Percentiles rank a stretch among this genome's conserved stretches.
Conservation (phyloP, 1,140 invertebrate genomes). For the Chionoecetes opilio region DNA sequence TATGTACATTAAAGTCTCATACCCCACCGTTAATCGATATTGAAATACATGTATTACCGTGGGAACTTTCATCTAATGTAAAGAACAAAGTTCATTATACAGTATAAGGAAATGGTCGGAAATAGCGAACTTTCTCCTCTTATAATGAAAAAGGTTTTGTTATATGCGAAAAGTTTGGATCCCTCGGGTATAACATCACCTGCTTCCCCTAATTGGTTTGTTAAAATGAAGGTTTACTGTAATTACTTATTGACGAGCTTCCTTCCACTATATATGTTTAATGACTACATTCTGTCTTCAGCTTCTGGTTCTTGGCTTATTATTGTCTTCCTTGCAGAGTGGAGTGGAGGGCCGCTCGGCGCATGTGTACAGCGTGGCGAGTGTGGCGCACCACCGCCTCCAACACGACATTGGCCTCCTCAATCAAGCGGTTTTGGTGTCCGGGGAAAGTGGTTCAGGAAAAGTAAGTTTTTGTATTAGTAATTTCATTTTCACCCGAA, state of each 20-base stretch:
- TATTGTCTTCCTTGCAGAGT: conserved; percentile 54
- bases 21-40: not conserved
- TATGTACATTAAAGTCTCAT: not conserved
- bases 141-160: too few species aligned
- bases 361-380: conserved; percentile 79
- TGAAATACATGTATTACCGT: not conserved
- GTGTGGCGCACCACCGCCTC: conserved; percentile 74
- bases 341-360: conserved; percentile 66
- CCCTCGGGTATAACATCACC: too few species aligned
- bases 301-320: not conserved
- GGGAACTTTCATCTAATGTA: too few species aligned
- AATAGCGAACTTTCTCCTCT: too few species aligned
- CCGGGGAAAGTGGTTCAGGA: conserved; percentile 80
- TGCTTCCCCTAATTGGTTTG: too few species aligned
- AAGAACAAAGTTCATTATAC: too few species aligned
- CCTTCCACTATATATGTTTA: not conserved
- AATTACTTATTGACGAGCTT: not conserved
- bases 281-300: not conserved
- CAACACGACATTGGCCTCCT: conserved; percentile 71
- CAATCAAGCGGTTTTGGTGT: conserved; percentile 79
- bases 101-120: too few species aligned
- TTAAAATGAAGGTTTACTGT: too few species aligned
- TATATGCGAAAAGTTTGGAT: too few species aligned
- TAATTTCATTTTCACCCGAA: too few species aligned
- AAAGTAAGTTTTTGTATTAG: conserved; percentile 77